These are phyloP conservation scores for Cathartes aura DNA, from an alignment of 2,113 vertebrate genomes.

Conservation along the genomic window DNA sequence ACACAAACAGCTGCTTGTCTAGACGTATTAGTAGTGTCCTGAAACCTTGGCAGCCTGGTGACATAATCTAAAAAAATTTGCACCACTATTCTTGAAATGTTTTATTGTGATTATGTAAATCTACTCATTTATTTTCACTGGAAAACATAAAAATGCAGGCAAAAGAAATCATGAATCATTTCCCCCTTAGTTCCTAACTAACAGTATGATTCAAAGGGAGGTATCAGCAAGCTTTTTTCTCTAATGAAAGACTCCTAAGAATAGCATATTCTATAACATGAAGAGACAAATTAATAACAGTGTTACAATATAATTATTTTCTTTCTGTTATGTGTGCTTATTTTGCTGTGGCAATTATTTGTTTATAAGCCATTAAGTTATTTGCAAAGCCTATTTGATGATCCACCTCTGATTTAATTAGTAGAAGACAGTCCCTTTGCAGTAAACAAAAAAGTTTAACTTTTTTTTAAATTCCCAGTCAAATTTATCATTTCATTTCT, in stretches of 20 bases:
- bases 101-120: conserved; percentile 31
- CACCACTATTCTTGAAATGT: not conserved
- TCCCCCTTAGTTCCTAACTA: not conserved
- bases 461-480: not conserved
- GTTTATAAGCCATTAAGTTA: conserved; percentile 54
- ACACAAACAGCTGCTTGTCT: conserved; percentile 55
- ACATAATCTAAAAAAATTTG: not conserved
- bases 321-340: not conserved
- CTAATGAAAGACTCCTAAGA: conserved; percentile 14
- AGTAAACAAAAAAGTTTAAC: conserved; percentile 36
- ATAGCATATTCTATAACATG: not conserved
- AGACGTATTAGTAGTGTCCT: conserved; percentile 27
- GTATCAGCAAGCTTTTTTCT: not conserved
- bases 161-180: conserved; percentile 15
- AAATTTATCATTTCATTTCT: not conserved
- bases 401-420: conserved; percentile 30
- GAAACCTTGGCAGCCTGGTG: conserved; percentile 16
- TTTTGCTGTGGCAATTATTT: conserved; percentile 55
- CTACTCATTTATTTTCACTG: conserved; percentile 30
- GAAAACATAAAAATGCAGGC: conserved; percentile 18
- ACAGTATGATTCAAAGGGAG: conserved; percentile 14
- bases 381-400: conserved; percentile 41
- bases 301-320: not conserved
- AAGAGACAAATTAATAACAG: conserved; percentile 38
- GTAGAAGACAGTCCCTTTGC: conserved; percentile 29